phyloP scores from a whole-genome alignment of 2,113 vertebrate species.

The Tapirus terrestris region DNA sequence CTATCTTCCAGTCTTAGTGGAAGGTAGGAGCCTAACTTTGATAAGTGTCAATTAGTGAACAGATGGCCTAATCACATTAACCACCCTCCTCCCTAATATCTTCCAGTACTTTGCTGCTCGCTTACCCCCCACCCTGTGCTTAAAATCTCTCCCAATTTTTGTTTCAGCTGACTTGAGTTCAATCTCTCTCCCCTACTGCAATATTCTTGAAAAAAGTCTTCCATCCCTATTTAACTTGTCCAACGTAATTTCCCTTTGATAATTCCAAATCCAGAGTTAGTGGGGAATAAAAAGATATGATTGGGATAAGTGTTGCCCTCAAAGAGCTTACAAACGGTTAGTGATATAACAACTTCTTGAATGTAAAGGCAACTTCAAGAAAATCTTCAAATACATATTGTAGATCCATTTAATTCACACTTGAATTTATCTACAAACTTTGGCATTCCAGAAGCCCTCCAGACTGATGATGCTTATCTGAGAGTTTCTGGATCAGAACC shows the following conservation, averaged over 20 bases:
- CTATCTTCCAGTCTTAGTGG: background rate
- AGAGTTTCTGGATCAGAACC: conserved; percentile 10
- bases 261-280: background rate
- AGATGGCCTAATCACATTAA: background rate
- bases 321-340: background rate
- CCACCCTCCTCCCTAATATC: background rate
- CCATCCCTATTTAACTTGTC: background rate
- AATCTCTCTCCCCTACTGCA: background rate
- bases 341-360: background rate
- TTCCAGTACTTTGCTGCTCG: background rate
- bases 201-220: background rate
- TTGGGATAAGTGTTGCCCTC: background rate
- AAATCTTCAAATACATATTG: background rate
- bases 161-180: background rate
- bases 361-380: background rate
- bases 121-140: background rate
- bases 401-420: background rate
- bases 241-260: background rate
- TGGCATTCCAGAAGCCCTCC: background rate
- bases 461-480: background rate
- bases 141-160: background rate
- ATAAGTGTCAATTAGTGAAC: background rate
- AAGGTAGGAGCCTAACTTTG: background rate
- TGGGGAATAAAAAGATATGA: background rate
- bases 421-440: conserved; percentile 1